Evolutionary conservation across 2,797 vertebrate genomes (phyloP).

Genomic region (Notolabrus celidotus): DNA sequence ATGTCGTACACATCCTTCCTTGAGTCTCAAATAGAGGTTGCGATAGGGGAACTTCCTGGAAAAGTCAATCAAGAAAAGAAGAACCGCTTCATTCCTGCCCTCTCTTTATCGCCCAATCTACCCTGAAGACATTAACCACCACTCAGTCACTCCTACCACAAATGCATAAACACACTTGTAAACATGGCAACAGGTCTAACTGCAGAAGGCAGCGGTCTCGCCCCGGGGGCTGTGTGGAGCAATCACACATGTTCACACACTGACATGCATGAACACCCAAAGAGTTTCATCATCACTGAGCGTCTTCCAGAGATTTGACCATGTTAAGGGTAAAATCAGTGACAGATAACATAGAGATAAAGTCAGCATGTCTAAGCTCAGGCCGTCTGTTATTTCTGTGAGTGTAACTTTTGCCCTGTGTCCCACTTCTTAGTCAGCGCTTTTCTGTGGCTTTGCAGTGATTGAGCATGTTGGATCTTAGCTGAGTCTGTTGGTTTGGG

Average conservation of each 20-base stretch:
- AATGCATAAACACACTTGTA: slow-evolving; percentile 63
- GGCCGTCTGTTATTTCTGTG: too few relatives aligned
- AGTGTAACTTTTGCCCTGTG: too few relatives aligned
- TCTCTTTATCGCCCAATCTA: slow-evolving; percentile 28
- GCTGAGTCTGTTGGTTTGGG: too few relatives aligned
- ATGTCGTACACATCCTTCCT: slow-evolving; percentile 39
- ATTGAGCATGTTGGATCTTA: too few relatives aligned
- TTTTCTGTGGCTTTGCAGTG: too few relatives aligned
- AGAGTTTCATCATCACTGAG: slow-evolving; percentile 14
- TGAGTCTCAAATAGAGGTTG: slow-evolving; percentile 24
- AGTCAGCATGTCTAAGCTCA: too few relatives aligned
- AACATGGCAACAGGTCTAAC: slow-evolving; percentile 75
- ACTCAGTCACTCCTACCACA: slow-evolving; percentile 65
- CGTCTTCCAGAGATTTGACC: not conserved
- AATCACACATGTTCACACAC: slow-evolving; percentile 21
- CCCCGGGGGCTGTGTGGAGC: slow-evolving; percentile 38
- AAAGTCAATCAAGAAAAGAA: slow-evolving; percentile 52
- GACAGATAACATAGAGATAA: too few relatives aligned
- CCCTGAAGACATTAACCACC: slow-evolving; percentile 65
- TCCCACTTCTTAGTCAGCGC: too few relatives aligned
- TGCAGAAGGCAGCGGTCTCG: slow-evolving; percentile 51
- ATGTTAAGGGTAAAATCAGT: not conserved
- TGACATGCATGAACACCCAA: slow-evolving; percentile 27
- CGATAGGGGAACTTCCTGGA: slow-evolving; percentile 40
- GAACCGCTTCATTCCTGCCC: slow-evolving; percentile 49